Conservation (phyloP, 2,888 invertebrate species). For the Diarsia mendica region DNA sequence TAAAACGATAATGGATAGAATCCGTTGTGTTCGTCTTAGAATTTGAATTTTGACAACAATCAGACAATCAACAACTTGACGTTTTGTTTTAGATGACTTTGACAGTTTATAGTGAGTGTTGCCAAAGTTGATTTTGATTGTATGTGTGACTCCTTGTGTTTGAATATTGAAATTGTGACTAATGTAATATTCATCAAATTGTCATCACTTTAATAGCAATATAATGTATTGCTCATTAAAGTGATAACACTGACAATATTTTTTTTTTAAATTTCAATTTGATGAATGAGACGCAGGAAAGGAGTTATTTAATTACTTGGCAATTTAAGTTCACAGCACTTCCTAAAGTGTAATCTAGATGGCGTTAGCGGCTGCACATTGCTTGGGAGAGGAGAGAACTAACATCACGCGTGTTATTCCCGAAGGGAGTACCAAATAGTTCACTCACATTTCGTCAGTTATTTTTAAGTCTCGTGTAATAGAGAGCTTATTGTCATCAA, state of each 20-base stretch:
- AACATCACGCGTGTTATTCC: too few relatives aligned
- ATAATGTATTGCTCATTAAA: too few relatives aligned
- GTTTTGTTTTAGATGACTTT: slow-evolving; percentile 5
- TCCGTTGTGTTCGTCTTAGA: slow-evolving; percentile 36
- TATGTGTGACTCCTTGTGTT: not conserved
- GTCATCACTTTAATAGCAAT: not conserved
- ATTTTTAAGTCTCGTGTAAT: too few relatives aligned
- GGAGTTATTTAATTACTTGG: not conserved
- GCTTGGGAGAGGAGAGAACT: too few relatives aligned
- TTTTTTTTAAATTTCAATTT: not conserved
- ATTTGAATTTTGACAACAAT: slow-evolving; percentile 38
- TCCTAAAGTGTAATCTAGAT: slow-evolving; percentile 9
- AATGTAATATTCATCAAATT: not conserved
- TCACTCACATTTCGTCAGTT: too few relatives aligned
- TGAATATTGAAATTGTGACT: not conserved
- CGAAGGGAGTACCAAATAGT: too few relatives aligned
- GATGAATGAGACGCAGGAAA: not conserved
- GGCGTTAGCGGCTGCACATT: slow-evolving; percentile 7
- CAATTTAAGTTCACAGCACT: not conserved
- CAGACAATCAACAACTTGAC: not conserved
- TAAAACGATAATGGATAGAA: not conserved
- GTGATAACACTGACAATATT: too few relatives aligned
- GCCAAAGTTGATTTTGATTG: not conserved
- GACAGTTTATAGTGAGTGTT: slow-evolving; percentile 1
- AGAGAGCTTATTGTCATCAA: too few relatives aligned